Base-by-base conservation (phyloP, 2,113 vertebrate genomes). In the Ibidorhyncha struthersii region DNA sequence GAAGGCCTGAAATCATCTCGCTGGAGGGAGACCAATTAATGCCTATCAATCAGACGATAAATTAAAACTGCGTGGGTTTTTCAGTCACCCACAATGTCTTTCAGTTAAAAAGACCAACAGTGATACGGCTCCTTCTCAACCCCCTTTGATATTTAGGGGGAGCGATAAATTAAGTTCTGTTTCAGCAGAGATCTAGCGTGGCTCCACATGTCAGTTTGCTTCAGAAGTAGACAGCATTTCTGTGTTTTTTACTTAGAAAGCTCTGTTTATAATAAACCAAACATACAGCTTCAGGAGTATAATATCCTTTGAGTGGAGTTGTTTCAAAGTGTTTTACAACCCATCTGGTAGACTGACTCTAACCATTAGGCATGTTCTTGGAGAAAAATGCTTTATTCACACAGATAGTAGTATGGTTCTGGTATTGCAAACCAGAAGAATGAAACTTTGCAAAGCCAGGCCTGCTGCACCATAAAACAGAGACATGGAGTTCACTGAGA, bases 251-350 rank as follows among this genome's bases (percentile, higher is more conserved):
- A 72, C 86, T 91, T 72, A 61, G 91, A 92, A 91, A 95, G 43
- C 52, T 97, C 95, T 95, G 80, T 86, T 97, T 91, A 91, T 96
- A 93, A 94, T 97, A 95, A 96, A 97, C 93, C 71, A 93, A 97
- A 97, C 76, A 69, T 56, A 71, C 76, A 89, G 83, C 84, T 95
- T 89, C 88, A 86, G 95, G 85, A 96, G 88, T 84, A 92, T 93
- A 97, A 73, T 90, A 73, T 80, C 86, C n/a, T 79, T 93, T 86
- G 94, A 95, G 82, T 36, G 88, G 90, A 97, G 97, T 94, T 97
- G 96, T 97, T 98, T 98, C 97, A 70, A 98, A 96, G 96, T 91
- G 93, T 96, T 98, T 98, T 96, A 97, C 93, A 96, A 84, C 93
- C 97, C 98, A 98, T 98, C 97, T 98, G 98, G 98, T 74, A 81